Percentiles rank a stretch among this genome's conserved stretches.
Conservation (phyloP, 2,888 invertebrate genomes). For the Doris montereyensis region DNA sequence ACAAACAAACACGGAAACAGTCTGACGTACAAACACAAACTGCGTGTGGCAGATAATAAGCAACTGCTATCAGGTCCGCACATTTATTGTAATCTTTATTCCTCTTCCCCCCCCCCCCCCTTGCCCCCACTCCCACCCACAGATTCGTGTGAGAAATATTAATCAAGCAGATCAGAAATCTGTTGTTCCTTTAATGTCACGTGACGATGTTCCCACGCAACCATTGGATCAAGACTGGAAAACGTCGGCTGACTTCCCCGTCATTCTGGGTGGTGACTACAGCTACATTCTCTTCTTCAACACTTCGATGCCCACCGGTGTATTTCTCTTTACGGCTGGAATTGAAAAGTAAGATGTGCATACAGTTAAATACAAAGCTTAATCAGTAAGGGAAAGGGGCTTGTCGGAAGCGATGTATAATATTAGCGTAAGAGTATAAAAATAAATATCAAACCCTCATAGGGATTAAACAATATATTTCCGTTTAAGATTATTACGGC, state of each 20-base stretch:
- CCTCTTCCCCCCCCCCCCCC: background rate
- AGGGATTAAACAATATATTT: too few relatives aligned
- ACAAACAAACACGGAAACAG: background rate
- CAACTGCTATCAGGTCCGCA: too few relatives aligned
- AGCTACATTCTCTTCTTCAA: slow-evolving; percentile 51
- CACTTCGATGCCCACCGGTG: slow-evolving; percentile 35
- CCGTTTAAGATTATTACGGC: too few relatives aligned
- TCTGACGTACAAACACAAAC: too few relatives aligned
- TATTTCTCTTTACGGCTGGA: background rate
- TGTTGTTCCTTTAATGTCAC: slow-evolving; percentile 42
- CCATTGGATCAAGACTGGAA: slow-evolving; percentile 34
- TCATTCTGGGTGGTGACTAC: slow-evolving; percentile 46
- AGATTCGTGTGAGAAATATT: background rate
- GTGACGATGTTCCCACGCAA: slow-evolving; percentile 45
- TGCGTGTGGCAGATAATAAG: too few relatives aligned
- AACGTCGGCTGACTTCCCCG: slow-evolving; percentile 35
- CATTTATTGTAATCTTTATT: too few relatives aligned
- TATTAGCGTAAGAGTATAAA: too few relatives aligned
- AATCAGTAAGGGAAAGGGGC: too few relatives aligned
- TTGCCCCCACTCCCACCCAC: too few relatives aligned
- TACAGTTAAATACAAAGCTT: too few relatives aligned
- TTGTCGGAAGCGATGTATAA: too few relatives aligned
- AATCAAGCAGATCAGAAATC: slow-evolving; percentile 6
- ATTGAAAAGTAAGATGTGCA: background rate
- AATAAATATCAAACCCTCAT: too few relatives aligned